Percentiles rank a stretch among this genome's conserved stretches.
Evolutionary conservation across 2,113 vertebrate species (phyloP).

Genomic region (Sclerurus mexicanus): DNA sequence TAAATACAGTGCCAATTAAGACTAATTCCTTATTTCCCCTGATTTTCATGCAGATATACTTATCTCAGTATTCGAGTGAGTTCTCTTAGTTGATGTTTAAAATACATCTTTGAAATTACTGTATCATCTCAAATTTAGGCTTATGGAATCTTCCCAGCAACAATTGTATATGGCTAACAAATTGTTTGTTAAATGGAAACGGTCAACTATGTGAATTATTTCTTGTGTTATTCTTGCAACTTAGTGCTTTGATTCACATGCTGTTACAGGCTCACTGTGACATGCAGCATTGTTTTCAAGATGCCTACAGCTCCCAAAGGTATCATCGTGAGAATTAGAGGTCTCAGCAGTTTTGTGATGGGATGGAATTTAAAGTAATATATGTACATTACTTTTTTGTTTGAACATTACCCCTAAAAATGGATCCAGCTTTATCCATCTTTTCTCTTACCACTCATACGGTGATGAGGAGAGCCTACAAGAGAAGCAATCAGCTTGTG

Average conservation of each 20-base stretch:
- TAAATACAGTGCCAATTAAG: not conserved
- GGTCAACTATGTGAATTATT: not conserved
- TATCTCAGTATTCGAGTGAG: not conserved
- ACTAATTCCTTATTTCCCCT: not conserved
- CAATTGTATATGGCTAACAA: not conserved
- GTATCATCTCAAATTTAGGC: not conserved
- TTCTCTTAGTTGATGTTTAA: not conserved
- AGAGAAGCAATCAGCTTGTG: not conserved
- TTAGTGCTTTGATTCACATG: not conserved
- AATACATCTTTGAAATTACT: not conserved
- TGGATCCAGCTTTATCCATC: not conserved
- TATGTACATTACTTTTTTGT: not conserved
- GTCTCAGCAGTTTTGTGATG: conserved; percentile 13
- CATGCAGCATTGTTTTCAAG: not conserved
- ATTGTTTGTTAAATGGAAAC: conserved; percentile 27
- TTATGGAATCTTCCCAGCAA: not conserved
- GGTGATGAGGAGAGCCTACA: not conserved
- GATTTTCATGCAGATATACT: not conserved
- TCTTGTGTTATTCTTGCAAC: not conserved
- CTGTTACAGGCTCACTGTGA: not conserved
- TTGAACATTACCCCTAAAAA: not conserved
- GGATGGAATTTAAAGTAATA: not conserved
- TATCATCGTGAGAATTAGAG: not conserved
- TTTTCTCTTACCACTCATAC: not conserved
- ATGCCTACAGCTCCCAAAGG: conserved; percentile 17